Evolutionary conservation across 2,113 vertebrate genomes (phyloP).

Genomic region (Boulengeromyrus knoepffleri): DNA sequence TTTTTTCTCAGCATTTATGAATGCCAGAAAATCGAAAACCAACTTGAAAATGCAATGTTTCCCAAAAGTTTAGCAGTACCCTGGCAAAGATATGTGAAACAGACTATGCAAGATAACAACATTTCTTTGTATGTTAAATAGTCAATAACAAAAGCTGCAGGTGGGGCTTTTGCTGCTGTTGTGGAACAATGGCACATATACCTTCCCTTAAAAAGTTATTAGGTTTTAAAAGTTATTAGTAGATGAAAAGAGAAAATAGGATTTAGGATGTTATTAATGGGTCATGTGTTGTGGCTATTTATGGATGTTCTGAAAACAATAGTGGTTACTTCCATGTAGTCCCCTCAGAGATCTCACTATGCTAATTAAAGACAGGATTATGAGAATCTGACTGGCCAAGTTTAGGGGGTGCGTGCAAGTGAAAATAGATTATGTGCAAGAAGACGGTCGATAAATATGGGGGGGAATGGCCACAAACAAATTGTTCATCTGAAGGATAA

Average conservation of each 20-base stretch:
- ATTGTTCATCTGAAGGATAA: background rate
- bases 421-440: background rate
- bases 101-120: background rate
- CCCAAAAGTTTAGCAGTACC: background rate
- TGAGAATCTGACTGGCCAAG: background rate
- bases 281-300: conserved; percentile 19
- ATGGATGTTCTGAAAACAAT: conserved; percentile 12
- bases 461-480: background rate
- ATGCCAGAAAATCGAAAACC: background rate
- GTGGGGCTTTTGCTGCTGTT: background rate
- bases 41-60: background rate
- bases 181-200: background rate
- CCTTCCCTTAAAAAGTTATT: background rate
- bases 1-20: background rate
- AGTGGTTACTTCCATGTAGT: conserved; percentile 4
- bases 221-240: background rate
- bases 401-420: background rate
- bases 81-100: background rate
- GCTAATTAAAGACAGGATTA: background rate
- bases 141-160: background rate
- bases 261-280: conserved; percentile 18
- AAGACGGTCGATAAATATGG: background rate
- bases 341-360: background rate
- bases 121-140: background rate
- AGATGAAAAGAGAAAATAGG: conserved; percentile 1